Base-by-base conservation (phyloP, 2,797 vertebrate species). In the Aldrovandia affinis region DNA sequence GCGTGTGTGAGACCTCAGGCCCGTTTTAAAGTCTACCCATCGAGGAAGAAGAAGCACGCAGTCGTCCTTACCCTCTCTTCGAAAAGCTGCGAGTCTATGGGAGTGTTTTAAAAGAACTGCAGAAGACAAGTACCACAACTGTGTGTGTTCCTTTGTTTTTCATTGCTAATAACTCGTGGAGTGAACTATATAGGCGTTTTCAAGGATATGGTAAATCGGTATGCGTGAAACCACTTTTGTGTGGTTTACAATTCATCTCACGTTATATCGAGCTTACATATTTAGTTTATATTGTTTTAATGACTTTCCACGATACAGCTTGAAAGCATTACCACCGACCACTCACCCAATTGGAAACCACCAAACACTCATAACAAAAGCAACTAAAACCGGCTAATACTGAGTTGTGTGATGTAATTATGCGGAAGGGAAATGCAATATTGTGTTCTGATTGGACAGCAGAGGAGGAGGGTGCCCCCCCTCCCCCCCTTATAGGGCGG, bases 371-470 rank as follows among this genome's bases (percentile, higher is more conserved):
- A 33, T 33, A 42, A 42, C 28, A 73, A 73, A 73, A 39, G 73
- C 25, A 47, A 47, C 42, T 77, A 20, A 77, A n/a, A 22, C 73
- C 47, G 39, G 22, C 20, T 22, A 25, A 77, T 44, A 77, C 73
- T 47, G 73, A 47, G 25, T n/a, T 47, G 42, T 3, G 42, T 77
- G 42, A 77, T 77, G 73, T 77, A 77, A 77, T 77, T 47, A 77
- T 18, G 42, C 73, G 44, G 73, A n/a, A n/a, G 73, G 73, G 73
- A 77, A 77, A 12, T 77, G 73, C 73, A 47, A 47, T 77, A 44
- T 77, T 47, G 20, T 44, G 22, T 44, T 44, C 39, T 47, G 73
- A 77, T 44, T 77, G 73, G 73, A 77, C 42, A n/a, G 68, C 68
- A 42, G 36, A 73, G 33, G 68, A 42, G 33, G 47, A 50, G 33